Conservation (phyloP, 30 jellyfish, hydroid and myxozoan genomes). For the Nemopilema nomurai region DNA sequence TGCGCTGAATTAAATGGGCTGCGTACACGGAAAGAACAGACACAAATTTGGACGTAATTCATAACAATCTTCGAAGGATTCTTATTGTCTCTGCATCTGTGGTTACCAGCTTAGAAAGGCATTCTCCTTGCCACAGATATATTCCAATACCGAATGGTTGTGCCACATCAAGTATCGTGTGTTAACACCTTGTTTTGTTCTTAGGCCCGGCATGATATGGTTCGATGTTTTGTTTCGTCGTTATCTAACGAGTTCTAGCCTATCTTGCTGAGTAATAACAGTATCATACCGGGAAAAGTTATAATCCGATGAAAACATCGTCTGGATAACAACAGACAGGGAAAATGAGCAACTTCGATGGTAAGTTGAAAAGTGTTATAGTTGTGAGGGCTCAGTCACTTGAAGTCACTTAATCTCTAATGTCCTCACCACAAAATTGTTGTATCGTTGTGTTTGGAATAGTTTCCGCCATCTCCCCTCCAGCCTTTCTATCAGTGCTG, state of each 20-base stretch:
- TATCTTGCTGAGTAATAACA: background rate
- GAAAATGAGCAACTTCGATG: conserved; percentile 29
- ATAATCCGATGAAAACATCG: background rate
- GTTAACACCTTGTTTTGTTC: background rate
- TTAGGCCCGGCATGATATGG: background rate
- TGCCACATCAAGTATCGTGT: background rate
- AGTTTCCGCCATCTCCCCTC: background rate
- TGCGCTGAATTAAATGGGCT: conserved; percentile 7
- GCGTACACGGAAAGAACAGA: conserved; percentile 31
- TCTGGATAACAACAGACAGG: background rate
- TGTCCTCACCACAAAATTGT: background rate
- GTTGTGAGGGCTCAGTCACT: background rate
- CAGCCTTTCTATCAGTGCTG: background rate
- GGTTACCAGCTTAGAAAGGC: background rate
- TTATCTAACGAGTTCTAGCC: background rate
- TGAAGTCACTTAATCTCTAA: too few species aligned
- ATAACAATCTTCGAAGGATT: background rate
- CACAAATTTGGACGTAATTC: too few species aligned
- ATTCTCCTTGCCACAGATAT: background rate
- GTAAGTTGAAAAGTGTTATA: background rate
- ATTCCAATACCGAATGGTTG: background rate
- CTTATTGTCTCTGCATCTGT: background rate
- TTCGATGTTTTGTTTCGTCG: background rate
- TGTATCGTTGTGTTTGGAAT: background rate
- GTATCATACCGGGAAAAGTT: background rate